These are phyloP conservation scores for Metaphire vulgaris DNA, from an alignment of 1,140 invertebrate species.

Conservation along the genomic window DNA sequence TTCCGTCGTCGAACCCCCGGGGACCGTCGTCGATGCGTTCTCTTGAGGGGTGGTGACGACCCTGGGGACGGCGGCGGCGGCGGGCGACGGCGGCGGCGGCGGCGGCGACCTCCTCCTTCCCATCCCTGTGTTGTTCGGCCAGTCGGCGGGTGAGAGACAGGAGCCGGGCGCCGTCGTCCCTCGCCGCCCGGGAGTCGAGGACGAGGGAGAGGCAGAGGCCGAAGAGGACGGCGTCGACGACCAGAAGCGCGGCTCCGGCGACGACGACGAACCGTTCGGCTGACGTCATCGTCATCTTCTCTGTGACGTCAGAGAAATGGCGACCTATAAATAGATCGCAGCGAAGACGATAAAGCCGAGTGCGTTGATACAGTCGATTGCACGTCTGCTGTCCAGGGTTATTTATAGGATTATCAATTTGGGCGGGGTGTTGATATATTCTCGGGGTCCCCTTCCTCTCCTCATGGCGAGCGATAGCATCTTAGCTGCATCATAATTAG, in stretches of 20 bases:
- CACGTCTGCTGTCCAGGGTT: no score
- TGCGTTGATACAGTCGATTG: no score
- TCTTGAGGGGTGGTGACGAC: neutral
- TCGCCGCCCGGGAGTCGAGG: neutral
- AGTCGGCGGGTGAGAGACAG: neutral
- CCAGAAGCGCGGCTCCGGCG: neutral
- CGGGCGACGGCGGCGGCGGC: neutral
- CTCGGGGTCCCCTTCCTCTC: no score
- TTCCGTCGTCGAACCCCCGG: neutral
- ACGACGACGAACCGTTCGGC: neutral
- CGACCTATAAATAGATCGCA: no score
- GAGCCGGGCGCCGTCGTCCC: neutral
- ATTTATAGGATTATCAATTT: no score
- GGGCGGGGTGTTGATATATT: no score
- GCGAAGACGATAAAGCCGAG: no score
- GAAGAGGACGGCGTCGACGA: neutral
- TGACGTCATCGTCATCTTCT: no score
- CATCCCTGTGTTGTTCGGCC: neutral
- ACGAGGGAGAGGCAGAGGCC: neutral
- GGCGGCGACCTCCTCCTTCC: neutral
- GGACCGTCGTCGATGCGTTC: neutral
- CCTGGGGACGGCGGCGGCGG: no score
- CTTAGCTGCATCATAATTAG: no score
- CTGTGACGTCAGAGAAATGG: no score
- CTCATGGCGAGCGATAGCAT: no score